Conservation (phyloP, 2,113 vertebrate species). For the Vicugna pacos region DNA sequence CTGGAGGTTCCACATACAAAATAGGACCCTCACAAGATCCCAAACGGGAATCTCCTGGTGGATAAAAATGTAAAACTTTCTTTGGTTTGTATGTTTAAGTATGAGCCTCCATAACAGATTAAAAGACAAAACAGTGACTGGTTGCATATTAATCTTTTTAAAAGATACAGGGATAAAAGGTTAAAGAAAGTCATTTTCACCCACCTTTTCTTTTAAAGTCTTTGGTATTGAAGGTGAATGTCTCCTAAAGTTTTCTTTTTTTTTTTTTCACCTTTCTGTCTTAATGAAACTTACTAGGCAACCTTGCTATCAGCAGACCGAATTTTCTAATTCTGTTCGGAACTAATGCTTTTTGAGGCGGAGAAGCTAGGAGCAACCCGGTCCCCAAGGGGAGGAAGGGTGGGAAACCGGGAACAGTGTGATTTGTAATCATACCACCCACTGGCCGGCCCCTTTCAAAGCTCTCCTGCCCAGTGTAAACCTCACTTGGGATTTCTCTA, state of each 20-base stretch:
- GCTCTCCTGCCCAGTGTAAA: slow-evolving; percentile 68
- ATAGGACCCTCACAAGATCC: slow-evolving; percentile 63
- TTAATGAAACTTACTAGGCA: too few relatives aligned
- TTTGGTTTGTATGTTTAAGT: neutral
- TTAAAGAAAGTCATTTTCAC: neutral
- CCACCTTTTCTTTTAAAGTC: neutral
- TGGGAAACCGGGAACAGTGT: slow-evolving; percentile 66
- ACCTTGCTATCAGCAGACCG: slow-evolving; percentile 62
- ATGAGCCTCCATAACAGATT: neutral
- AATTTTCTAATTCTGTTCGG: slow-evolving; percentile 61
- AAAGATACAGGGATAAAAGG: slow-evolving; percentile 31
- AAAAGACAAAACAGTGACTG: slow-evolving; percentile 45
- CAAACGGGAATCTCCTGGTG: neutral
- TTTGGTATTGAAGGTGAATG: neutral
- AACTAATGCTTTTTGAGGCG: slow-evolving; percentile 73
- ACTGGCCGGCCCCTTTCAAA: slow-evolving; percentile 67
- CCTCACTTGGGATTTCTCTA: slow-evolving; percentile 79
- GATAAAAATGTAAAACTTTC: slow-evolving; percentile 16
- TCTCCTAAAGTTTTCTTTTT: neutral
- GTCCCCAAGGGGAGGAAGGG: slow-evolving; percentile 11
- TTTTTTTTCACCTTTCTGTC: too few relatives aligned
- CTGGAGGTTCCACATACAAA: slow-evolving; percentile 66
- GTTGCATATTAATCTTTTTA: neutral
- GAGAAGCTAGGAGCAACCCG: slow-evolving; percentile 63
- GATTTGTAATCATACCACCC: slow-evolving; percentile 61